Conservation (phyloP, 2,113 vertebrate genomes). For the Pipra filicauda region DNA sequence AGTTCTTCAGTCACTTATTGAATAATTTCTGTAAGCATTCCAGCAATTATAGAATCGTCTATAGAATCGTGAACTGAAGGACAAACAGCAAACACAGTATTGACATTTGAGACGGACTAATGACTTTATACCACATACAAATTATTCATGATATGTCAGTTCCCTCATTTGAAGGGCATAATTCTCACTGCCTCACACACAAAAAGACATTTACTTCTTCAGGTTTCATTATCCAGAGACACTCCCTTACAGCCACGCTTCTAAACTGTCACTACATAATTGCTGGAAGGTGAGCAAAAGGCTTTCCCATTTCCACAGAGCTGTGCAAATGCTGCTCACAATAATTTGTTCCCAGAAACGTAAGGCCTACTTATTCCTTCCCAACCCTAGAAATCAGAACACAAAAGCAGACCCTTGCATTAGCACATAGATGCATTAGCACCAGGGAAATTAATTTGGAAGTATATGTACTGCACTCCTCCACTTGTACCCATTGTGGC, state of each 20-base stretch:
- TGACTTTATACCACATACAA: neutral
- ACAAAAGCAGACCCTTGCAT: neutral
- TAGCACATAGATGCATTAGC: neutral
- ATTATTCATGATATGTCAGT: neutral
- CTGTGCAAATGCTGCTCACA: neutral
- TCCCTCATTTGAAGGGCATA: neutral
- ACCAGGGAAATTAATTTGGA: neutral
- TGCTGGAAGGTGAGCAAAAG: neutral
- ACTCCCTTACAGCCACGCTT: rapidly evolving
- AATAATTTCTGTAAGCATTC: neutral
- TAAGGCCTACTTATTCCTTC: neutral
- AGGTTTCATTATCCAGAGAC: neutral
- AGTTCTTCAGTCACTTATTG: neutral
- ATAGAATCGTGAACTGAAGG: neutral
- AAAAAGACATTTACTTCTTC: neutral
- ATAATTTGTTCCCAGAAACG: neutral
- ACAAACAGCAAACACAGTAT: neutral
- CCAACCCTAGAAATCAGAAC: neutral
- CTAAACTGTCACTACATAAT: neutral
- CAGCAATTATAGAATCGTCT: neutral
- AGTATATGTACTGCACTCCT: neutral
- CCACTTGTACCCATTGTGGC: neutral
- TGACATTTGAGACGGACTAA: neutral
- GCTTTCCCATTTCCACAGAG: neutral
- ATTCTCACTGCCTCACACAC: neutral